Conservation (phyloP, 1,140 invertebrate species). For the Neuroterus valhalla region DNA sequence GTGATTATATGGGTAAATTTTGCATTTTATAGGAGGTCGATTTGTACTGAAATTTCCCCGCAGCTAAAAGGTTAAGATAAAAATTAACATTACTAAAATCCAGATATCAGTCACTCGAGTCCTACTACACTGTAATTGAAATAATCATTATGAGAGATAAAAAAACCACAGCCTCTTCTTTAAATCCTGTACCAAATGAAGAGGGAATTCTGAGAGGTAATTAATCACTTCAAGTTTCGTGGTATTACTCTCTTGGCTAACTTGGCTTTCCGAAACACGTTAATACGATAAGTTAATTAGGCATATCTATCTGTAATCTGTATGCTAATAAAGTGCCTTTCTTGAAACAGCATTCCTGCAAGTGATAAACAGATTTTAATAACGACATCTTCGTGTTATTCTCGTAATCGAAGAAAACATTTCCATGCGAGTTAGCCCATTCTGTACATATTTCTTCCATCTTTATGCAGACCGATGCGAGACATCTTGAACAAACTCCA, state of each 20-base stretch:
- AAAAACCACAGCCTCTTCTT: no score
- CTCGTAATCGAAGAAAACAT: constrained; percentile 15
- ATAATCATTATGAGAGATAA: no score
- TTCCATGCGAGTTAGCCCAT: constrained; percentile 8
- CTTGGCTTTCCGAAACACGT: not conserved
- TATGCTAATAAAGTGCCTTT: constrained; percentile 17
- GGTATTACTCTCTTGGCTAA: not conserved
- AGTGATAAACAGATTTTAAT: constrained; percentile 26
- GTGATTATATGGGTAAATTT: no score
- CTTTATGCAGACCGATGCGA: constrained; percentile 9
- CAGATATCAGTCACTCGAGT: no score
- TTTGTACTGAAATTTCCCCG: no score
- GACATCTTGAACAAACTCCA: constrained; percentile 6
- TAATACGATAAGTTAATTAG: constrained; percentile 24
- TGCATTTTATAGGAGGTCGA: no score
- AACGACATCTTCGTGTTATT: constrained; percentile 15
- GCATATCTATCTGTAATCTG: constrained; percentile 16
- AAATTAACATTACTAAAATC: no score
- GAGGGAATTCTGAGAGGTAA: constrained; percentile 42
- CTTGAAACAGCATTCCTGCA: constrained; percentile 11
- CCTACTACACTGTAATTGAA: no score
- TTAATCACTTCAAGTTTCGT: constrained; percentile 2
- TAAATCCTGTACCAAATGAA: constrained; percentile 22
- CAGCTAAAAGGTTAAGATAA: no score
- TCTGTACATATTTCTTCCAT: constrained; percentile 28